Percentiles rank a stretch among this genome's conserved stretches.
phyloP scores from a whole-genome alignment of 2,888 invertebrate genomes.

The Cephus spinipes region DNA sequence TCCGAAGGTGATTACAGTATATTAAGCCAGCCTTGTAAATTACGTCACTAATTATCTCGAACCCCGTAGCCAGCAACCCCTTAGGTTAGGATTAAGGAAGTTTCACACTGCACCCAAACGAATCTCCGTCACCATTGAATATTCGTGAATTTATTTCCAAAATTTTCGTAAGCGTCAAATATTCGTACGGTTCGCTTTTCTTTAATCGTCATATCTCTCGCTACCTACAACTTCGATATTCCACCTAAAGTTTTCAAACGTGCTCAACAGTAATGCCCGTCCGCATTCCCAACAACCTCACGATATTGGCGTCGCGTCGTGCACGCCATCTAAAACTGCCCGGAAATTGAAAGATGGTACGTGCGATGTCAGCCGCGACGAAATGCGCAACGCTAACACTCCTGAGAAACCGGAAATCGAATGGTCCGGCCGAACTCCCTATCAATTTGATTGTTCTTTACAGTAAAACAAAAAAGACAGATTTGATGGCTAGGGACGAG shows the following conservation, averaged over 20 bases:
- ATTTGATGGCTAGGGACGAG: accelerated
- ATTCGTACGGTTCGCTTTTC: not conserved
- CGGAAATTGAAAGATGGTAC: not conserved
- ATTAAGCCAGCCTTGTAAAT: constrained; percentile 43
- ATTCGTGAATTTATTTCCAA: not conserved
- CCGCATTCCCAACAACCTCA: not conserved
- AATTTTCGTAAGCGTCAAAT: not conserved
- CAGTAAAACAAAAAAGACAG: not conserved
- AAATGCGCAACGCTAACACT: not conserved
- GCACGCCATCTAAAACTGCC: not conserved
- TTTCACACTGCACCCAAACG: constrained; percentile 15
- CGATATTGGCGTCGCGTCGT: not conserved
- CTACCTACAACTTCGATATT: not conserved
- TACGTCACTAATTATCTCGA: constrained; percentile 44
- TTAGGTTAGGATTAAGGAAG: constrained; percentile 33
- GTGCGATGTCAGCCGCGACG: not conserved
- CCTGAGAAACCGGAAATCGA: not conserved
- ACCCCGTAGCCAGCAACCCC: constrained; percentile 20
- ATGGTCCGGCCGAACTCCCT: not conserved
- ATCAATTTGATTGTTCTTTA: not conserved
- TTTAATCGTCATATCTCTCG: not conserved
- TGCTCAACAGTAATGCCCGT: not conserved
- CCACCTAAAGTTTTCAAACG: not conserved
- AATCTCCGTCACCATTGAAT: not conserved
- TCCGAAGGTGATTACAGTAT: constrained; percentile 38